Evolutionary conservation across 64 coral and sea anemone genomes (phyloP), one percentile per base, ranked within the genome.

Genomic region (Porites australiensis): DNA sequence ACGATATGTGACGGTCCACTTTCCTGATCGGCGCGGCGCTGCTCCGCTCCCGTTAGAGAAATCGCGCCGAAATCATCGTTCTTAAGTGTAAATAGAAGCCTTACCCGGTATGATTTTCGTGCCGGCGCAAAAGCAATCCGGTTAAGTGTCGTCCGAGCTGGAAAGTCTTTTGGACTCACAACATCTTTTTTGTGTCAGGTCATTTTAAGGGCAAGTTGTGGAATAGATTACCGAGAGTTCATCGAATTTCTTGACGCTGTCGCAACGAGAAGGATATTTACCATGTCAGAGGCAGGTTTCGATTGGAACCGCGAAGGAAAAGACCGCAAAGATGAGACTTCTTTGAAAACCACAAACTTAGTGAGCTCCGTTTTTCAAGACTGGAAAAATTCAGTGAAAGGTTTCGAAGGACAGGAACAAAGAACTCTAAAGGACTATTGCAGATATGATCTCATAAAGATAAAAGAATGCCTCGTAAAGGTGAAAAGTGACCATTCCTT

Each of bases 191-290:
- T 63, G 11, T 79, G 50, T 14, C 44, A 95, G 94, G 48, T 91
- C 3, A 91, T 95, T 65, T 64, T 95, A 19, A 86, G 80, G 52
- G 89, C 94, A 95, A 91, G 77, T 62, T 76, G 87, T 79, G 94
- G 94, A 87, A 91, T 95, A 62, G 75, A 91, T 46, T 95, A 87
- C 75, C 3, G 47, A 79, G 88, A 90, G 81, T 95, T 95, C 69
- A n/a, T 95, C 6, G 70, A 79, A 20, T 95, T 91, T 87, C 77
- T 95, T 59, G 14, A 44, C 22, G 68, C 46, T 13, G 91, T 95
- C 71, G 61, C 94, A n/a, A 81, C 16, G 13, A 65, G 63, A 73
- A 91, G 94, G 12, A 18, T 88, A 13, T 6, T 1, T 9, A 58
- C 23, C 20, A 58, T 88, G 2, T 9, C 44, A 60, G 51, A 13